Conservation (phyloP, 2,113 vertebrate species). For the Micronycteris hirsuta region DNA sequence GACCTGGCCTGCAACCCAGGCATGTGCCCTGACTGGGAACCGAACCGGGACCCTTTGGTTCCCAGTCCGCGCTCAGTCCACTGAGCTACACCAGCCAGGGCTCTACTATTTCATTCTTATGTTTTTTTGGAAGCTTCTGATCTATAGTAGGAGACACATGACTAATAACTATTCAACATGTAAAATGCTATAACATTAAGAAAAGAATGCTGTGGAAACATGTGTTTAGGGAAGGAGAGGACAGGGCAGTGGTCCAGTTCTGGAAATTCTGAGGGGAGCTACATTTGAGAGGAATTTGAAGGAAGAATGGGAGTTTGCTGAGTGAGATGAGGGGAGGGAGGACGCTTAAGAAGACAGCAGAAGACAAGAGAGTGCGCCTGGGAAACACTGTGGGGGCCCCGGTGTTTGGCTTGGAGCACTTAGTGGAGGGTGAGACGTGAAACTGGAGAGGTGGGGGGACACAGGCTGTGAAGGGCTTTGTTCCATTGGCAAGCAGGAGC, state of each 20-base stretch:
- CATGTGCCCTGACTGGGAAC: too few relatives aligned
- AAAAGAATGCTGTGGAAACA: neutral
- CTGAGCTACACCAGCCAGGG: too few relatives aligned
- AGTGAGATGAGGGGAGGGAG: neutral
- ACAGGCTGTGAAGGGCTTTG: neutral
- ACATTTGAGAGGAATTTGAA: neutral
- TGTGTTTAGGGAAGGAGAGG: neutral
- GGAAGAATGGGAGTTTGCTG: neutral
- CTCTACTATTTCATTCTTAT: neutral
- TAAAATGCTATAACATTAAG: neutral
- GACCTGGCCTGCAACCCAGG: too few relatives aligned
- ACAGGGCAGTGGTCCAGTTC: neutral
- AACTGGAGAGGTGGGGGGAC: neutral
- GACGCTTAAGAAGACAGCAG: neutral
- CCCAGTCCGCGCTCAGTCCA: too few relatives aligned
- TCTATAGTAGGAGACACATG: neutral
- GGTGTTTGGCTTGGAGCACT: rapidly evolving
- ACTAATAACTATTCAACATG: neutral
- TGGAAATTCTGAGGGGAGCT: neutral
- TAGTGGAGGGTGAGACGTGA: too few relatives aligned
- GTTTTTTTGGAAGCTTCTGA: neutral
- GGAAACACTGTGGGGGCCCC: neutral
- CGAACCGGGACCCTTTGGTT: too few relatives aligned
- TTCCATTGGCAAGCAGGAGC: neutral
- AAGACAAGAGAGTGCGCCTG: neutral